Evolutionary conservation across 2,113 vertebrate genomes (phyloP).

Genomic region (Melanerpes aurifrons): DNA sequence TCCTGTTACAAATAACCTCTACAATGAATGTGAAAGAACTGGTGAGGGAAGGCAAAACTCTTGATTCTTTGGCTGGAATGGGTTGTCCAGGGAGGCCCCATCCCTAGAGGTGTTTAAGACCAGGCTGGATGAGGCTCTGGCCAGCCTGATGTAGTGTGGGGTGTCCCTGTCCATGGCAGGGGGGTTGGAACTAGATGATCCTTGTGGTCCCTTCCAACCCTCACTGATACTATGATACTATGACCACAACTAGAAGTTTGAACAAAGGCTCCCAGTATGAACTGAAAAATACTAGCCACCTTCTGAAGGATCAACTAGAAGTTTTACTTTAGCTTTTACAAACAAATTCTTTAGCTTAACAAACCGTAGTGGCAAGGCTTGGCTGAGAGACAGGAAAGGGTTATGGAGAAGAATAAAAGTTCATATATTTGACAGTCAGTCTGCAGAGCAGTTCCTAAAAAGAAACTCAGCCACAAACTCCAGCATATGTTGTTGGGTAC

Average conservation of each 20-base stretch:
- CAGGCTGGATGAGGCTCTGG: too few relatives aligned
- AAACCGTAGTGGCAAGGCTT: background rate
- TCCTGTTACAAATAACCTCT: background rate
- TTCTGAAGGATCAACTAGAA: background rate
- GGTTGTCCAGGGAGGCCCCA: too few relatives aligned
- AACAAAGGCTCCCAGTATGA: background rate
- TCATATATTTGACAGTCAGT: background rate
- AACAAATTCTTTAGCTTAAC: background rate
- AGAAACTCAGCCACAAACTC: background rate
- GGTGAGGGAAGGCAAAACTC: background rate
- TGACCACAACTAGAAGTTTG: background rate
- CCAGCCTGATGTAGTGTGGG: too few relatives aligned
- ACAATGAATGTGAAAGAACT: background rate
- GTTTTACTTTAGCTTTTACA: background rate
- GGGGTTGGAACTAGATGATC: too few relatives aligned
- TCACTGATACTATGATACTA: too few relatives aligned
- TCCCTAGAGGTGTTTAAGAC: too few relatives aligned
- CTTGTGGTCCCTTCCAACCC: too few relatives aligned
- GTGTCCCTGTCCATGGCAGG: too few relatives aligned
- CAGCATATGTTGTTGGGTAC: background rate
- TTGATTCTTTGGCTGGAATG: background rate
- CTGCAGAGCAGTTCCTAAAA: background rate
- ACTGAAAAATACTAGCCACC: background rate
- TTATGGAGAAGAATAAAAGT: background rate
- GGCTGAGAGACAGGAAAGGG: background rate